Conservation (phyloP, 2,888 invertebrate species). For the Spodoptera exigua region DNA sequence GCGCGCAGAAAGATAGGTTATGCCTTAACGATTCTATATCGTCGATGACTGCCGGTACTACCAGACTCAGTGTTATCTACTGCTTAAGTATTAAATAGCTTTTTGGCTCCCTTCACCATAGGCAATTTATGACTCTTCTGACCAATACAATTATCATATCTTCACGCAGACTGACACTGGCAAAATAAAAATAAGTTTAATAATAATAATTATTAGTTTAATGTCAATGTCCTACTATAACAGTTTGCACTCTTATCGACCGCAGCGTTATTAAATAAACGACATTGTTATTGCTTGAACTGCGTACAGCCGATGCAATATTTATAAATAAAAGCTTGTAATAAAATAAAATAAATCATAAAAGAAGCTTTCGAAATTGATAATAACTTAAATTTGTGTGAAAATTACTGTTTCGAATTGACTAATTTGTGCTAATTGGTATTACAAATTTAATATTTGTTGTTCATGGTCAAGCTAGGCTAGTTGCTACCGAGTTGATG, state of each 20-base stretch:
- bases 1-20: too few species aligned
- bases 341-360: constrained; percentile 3
- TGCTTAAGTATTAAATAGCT: too few species aligned
- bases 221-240: constrained; percentile 30
- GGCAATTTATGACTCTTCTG: too few species aligned
- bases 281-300: constrained; percentile 29
- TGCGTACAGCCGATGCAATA: constrained; percentile 14
- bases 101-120: too few species aligned
- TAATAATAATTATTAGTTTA: constrained; percentile 11
- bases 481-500: too few species aligned
- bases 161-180: not conserved
- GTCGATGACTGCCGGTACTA: too few species aligned
- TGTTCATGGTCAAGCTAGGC: too few species aligned
- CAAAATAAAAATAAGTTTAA: constrained; percentile 14
- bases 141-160: too few species aligned
- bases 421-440: constrained; percentile 2
- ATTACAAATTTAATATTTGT: too few species aligned
- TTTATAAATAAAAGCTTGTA: constrained; percentile 1
- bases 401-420: not conserved
- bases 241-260: constrained; percentile 21
- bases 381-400: constrained; percentile 1
- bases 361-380: constrained; percentile 3
- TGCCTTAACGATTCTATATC: too few species aligned
- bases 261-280: constrained; percentile 27
- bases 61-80: too few species aligned